These are phyloP conservation scores for Ganaspis brasiliensis DNA, from an alignment of 2,888 invertebrate species.

Conservation along the genomic window DNA sequence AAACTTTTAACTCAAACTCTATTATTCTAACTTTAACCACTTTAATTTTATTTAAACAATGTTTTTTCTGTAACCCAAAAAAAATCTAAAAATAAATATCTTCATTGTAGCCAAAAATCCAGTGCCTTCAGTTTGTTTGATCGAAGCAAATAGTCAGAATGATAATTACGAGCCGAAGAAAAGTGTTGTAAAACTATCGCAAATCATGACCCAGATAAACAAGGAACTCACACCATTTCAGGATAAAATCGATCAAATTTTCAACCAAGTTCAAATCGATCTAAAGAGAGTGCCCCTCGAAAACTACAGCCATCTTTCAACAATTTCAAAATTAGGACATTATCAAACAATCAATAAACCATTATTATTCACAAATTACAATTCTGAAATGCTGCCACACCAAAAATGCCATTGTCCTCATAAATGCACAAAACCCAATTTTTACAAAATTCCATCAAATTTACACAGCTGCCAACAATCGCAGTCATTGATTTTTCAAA, in stretches of 20 bases:
- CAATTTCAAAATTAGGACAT: background rate
- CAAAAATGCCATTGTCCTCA: no score
- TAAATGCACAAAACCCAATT: no score
- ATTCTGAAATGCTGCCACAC: background rate
- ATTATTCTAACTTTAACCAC: no score
- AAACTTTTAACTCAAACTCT: no score
- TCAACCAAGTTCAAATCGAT: constrained; percentile 9
- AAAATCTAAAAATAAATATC: background rate
- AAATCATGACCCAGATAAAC: constrained; percentile 30
- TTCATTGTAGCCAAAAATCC: background rate
- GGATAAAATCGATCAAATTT: constrained; percentile 23
- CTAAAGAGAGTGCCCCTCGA: background rate
- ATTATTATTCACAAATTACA: background rate
- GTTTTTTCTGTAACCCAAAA: no score
- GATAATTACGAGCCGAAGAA: background rate
- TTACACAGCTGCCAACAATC: no score
- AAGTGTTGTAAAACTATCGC: background rate
- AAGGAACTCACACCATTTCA: constrained; percentile 12
- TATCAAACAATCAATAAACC: no score
- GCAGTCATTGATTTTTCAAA: background rate
- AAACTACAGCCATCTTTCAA: background rate
- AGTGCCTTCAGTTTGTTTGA: background rate
- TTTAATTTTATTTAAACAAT: no score
- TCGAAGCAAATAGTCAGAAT: background rate
- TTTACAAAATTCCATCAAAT: no score